Evolutionary conservation across 1,140 invertebrate genomes (phyloP), one percentile per base, ranked within the genome.

Genomic region (Apis cerana): DNA sequence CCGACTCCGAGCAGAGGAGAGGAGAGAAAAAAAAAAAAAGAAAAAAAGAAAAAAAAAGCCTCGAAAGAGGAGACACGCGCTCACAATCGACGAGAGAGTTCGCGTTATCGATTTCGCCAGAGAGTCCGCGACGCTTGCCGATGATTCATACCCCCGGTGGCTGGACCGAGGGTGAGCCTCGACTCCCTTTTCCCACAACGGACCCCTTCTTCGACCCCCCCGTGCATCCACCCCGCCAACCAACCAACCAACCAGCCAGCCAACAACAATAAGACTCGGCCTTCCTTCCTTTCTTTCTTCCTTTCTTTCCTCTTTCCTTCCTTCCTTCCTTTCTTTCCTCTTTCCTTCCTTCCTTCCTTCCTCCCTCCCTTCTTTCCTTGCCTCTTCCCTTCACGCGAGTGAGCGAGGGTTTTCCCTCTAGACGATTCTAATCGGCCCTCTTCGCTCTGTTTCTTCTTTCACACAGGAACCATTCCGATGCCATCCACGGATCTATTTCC

Each of bases 61-160:
- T 80, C 72, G 52, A 83, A 79, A 86, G 87, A 87, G 80, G 85
- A 54, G 56, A 78, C 83, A 77, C 86, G 72, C 58, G 74, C 71
- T 58, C 71, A 50, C 33, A 43, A 43, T 43, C 33, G 52, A 33
- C 33, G 78, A 80, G 81, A 69, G 72, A 82, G 83, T 76, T 75
- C 80, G 76, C 71, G 86, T 75, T 92, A 93, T 92, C 91, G 91
- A 92, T 92, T 92, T 90, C 87, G 94, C 92, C 87, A 91, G 17
- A 92, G 90, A 92, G 90, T 92, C 86, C 89, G 89, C 92, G 90
- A 93, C 91, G 92, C 85, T 80, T 89, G 85, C 72, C 85, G 91
- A 93, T 94, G 92, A 94, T 93, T 93, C 93, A 93, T 93, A 89
- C 87, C 58, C 81, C 85, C 33, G 33, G 72, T 88, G 72, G 87